Percentiles rank a stretch among this genome's conserved stretches.
Conservation (phyloP, 2,113 vertebrate species). For the Lota lota region DNA sequence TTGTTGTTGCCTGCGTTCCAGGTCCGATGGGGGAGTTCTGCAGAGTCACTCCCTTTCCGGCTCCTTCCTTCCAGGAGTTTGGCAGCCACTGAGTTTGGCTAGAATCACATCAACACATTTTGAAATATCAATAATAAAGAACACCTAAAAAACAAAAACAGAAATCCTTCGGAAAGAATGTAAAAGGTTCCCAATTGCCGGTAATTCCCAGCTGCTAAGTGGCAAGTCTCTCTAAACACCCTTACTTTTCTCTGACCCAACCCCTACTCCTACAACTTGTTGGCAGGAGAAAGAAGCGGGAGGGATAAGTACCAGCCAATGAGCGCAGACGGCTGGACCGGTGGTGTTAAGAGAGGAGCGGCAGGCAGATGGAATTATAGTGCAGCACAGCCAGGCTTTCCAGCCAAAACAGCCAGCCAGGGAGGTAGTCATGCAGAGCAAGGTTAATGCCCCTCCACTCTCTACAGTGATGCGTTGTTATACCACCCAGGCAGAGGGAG, state of each 20-base stretch:
- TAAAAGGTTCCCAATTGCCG: not conserved
- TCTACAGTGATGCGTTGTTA: slow-evolving; percentile 71
- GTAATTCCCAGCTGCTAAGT: slow-evolving; percentile 37
- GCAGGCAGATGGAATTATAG: slow-evolving; percentile 18
- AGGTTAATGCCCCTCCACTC: slow-evolving; percentile 67
- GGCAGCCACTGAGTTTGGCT: slow-evolving; percentile 80
- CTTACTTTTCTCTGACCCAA: slow-evolving; percentile 46
- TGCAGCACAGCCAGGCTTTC: slow-evolving; percentile 34
- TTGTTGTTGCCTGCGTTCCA: slow-evolving; percentile 59
- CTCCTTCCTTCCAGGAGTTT: slow-evolving; percentile 79
- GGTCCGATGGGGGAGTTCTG: slow-evolving; percentile 75
- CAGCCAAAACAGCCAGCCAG: slow-evolving; percentile 21
- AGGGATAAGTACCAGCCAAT: slow-evolving; percentile 44
- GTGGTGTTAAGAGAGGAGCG: slow-evolving; percentile 49
- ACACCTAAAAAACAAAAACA: slow-evolving; percentile 21
- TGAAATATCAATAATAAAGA: slow-evolving; percentile 31
- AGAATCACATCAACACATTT: slow-evolving; percentile 44
- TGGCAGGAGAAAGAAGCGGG: slow-evolving; percentile 42
- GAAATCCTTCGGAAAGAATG: not conserved
- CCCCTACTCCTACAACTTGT: slow-evolving; percentile 62
- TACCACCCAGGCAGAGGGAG: slow-evolving; percentile 72
- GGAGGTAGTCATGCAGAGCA: slow-evolving; percentile 34
- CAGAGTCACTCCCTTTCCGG: slow-evolving; percentile 73
- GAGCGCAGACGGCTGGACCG: slow-evolving; percentile 44
- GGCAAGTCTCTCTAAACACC: slow-evolving; percentile 44